Evolutionary conservation across 2,797 vertebrate species (phyloP).

Genomic region (Parotocinclus haroldoi): DNA sequence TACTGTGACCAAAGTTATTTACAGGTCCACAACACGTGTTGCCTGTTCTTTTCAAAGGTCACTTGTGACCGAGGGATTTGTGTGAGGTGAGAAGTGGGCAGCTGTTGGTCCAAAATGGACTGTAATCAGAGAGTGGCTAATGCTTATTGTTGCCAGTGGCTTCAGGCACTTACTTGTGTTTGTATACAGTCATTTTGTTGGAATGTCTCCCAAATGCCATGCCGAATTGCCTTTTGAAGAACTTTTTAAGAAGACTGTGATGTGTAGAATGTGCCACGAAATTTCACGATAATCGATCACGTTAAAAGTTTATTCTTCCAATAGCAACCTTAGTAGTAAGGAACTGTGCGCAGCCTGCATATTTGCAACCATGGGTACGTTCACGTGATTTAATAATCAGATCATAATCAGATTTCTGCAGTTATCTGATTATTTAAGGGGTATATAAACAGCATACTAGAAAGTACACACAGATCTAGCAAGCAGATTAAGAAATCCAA

Average conservation of each 20-base stretch:
- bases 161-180: neutral
- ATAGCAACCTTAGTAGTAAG: no score
- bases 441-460: no score
- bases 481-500: no score
- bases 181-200: neutral
- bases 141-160: conserved; percentile 27
- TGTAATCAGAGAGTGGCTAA: conserved; percentile 54
- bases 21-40: conserved; percentile 28
- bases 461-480: no score
- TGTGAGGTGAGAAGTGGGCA: conserved; percentile 38
- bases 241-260: neutral
- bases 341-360: no score
- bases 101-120: conserved; percentile 62
- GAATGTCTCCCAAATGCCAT: neutral
- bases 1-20: conserved; percentile 8
- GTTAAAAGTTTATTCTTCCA: no score
- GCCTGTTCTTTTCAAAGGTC: conserved; percentile 47
- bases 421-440: no score
- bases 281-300: no score
- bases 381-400: no score
- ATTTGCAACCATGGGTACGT: no score
- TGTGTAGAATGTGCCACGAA: no score
- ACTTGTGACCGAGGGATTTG: conserved; percentile 31
- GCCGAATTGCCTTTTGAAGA: neutral
- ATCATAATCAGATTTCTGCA: no score